A percentile compares a stretch with the other conserved stretches of the same genome.
phyloP scores from a whole-genome alignment of 2,113 vertebrate species.

The Paramisgurnus dabryanus region DNA sequence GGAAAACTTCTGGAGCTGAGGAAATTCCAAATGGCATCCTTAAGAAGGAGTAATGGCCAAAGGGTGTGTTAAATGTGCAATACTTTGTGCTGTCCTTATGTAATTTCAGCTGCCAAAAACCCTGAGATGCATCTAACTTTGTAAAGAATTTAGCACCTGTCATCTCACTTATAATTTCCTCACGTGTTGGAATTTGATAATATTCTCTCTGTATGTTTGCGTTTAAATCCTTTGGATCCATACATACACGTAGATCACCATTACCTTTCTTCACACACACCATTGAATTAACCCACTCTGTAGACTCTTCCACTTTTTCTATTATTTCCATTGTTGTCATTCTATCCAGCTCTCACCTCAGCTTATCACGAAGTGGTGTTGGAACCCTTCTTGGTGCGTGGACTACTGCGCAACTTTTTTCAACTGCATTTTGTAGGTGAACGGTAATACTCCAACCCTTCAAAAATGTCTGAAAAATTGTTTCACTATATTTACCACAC shows the following conservation, averaged over 20 bases:
- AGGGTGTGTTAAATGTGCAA: slow-evolving; percentile 45
- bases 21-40: slow-evolving; percentile 40
- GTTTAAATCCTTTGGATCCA: slow-evolving; percentile 27
- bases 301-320: slow-evolving; percentile 18
- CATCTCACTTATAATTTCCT: too few species aligned
- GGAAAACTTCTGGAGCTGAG: slow-evolving; percentile 45
- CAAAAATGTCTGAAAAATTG: slow-evolving; percentile 19
- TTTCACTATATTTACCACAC: neutral
- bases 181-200: too few species aligned
- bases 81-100: slow-evolving; percentile 34
- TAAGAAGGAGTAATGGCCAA: slow-evolving; percentile 24
- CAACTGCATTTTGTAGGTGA: slow-evolving; percentile 38
- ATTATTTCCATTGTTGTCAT: slow-evolving; percentile 32
- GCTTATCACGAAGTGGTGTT: neutral
- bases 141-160: slow-evolving; percentile 19
- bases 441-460: slow-evolving; percentile 36
- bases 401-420: slow-evolving; percentile 31
- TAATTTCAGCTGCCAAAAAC: slow-evolving; percentile 51
- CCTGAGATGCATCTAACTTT: slow-evolving; percentile 45
- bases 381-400: slow-evolving; percentile 18
- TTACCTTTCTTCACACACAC: slow-evolving; percentile 11
- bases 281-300: slow-evolving; percentile 33
- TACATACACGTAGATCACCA: slow-evolving; percentile 14
- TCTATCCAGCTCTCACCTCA: slow-evolving; percentile 32
- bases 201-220: neutral